Evolutionary conservation across 2,888 invertebrate genomes (phyloP), one percentile per base, ranked within the genome.

Genomic region (Ditula angustiorana): DNA sequence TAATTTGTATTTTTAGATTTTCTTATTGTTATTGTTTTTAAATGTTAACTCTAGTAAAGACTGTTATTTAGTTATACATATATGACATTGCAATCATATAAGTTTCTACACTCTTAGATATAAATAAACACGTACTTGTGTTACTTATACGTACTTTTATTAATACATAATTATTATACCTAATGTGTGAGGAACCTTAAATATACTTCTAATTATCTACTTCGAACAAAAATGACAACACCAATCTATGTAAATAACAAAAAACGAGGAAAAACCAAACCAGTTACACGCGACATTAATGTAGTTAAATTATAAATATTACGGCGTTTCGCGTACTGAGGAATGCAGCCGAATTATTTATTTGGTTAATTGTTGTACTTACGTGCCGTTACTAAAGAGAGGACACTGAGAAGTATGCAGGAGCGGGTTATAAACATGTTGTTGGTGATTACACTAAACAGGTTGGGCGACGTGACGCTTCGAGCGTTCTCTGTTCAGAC

Each of bases 231-330:
- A 26, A 26, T 35, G 35, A 37, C 26, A 41, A 28, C 57, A 63
- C 53, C 37, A 59, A 64, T 64, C 64, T 64, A 64, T 64, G 64
- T 64, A 64, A 64, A 64, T 64, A 59, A 64, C 64, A 64, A 64
- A 64, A 64, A 64, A 64, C 37, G 55, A 44, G 63, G 63, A 63
- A 63, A 67, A 63, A 28, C 62, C 50, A 41, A 62, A 55, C 66
- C 53, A 57, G 62, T 62, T 24, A 37, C 53, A 2, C 10, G 26
- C 28, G 19, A 35, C 55, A 41, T 41, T 41, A 19, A 19, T 19
- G 19, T n/a, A n/a, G n/a, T 10, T 41, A 19, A 19, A 41, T 7
- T 37, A 35, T 37, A 41, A 41, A 41, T 19, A 19, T 10, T 33
- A 33, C n/a, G 33, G 3, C 19, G 19, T 19, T 41, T 19, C 8